Evolutionary conservation across 2,113 vertebrate species (phyloP).

Genomic region (Hippolais icterina): DNA sequence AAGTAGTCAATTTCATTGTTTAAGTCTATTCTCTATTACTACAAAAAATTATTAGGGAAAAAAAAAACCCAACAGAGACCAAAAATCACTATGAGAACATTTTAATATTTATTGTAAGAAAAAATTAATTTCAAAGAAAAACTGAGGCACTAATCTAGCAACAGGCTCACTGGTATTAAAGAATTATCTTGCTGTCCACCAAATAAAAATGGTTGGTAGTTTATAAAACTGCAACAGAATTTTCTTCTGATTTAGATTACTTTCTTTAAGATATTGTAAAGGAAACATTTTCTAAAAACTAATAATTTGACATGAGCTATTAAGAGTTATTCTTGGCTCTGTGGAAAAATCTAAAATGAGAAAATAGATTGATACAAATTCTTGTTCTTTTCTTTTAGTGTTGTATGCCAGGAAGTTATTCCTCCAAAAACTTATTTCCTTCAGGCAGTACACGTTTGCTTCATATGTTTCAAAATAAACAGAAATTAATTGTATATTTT

Average conservation of each 20-base stretch:
- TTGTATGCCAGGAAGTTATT: not conserved
- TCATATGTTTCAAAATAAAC: not conserved
- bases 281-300: not conserved
- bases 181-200: not conserved
- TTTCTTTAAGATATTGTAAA: not conserved
- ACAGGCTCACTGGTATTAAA: not conserved
- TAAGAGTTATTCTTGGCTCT: not conserved
- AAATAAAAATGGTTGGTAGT: not conserved
- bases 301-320: not conserved
- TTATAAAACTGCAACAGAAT: not conserved
- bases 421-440: not conserved
- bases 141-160: not conserved
- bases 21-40: not conserved
- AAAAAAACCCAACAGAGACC: accelerated
- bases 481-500: not conserved
- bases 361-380: not conserved
- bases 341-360: not conserved
- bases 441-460: not conserved
- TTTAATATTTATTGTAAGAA: not conserved
- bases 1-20: not conserved
- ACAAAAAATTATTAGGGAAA: not conserved
- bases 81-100: not conserved
- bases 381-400: not conserved
- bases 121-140: not conserved
- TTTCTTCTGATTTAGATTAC: not conserved